Evolutionary conservation across 1,140 invertebrate species (phyloP).

Genomic region (Pseudomyrmex concolor): DNA sequence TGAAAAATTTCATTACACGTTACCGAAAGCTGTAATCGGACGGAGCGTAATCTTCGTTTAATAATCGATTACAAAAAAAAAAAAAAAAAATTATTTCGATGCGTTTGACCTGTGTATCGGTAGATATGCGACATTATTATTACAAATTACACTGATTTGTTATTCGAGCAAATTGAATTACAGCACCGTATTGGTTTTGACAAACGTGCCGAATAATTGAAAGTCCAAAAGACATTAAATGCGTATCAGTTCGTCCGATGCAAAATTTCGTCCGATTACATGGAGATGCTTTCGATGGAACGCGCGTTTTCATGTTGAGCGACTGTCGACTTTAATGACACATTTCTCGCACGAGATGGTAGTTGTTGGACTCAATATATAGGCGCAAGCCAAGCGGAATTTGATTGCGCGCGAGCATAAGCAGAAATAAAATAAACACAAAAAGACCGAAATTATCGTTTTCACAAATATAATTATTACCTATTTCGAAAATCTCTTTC

Average conservation of each 20-base stretch:
- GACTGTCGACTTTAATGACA: conserved; percentile 50
- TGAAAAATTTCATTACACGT: not conserved
- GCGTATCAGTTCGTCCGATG: conserved; percentile 32
- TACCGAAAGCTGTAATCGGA: not conserved
- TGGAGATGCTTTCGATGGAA: conserved; percentile 44
- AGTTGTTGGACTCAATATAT: conserved; percentile 23
- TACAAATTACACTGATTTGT: conserved; percentile 47
- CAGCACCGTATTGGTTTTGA: conserved; percentile 42
- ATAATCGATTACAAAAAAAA: not conserved
- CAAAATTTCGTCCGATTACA: conserved; percentile 47
- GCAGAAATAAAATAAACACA: conserved; percentile 11
- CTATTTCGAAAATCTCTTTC: not conserved
- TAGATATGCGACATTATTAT: conserved; percentile 24
- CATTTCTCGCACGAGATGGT: conserved; percentile 38
- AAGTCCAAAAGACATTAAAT: conserved; percentile 46
- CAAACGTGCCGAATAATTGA: conserved; percentile 49
- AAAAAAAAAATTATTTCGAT: conserved; percentile 27
- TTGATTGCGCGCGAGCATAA: conserved; percentile 1
- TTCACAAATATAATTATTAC: not conserved
- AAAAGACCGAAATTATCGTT: not conserved
- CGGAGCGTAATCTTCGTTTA: too few relatives aligned
- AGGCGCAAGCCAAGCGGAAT: conserved; percentile 16
- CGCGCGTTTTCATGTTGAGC: conserved; percentile 44
- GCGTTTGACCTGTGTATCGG: conserved; percentile 16
- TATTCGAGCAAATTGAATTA: conserved; percentile 27